Evolutionary conservation across 35 echinoderm and acorn worm genomes (phyloP), one percentile per base, ranked within the genome.

Genomic region (Patiria miniata): DNA sequence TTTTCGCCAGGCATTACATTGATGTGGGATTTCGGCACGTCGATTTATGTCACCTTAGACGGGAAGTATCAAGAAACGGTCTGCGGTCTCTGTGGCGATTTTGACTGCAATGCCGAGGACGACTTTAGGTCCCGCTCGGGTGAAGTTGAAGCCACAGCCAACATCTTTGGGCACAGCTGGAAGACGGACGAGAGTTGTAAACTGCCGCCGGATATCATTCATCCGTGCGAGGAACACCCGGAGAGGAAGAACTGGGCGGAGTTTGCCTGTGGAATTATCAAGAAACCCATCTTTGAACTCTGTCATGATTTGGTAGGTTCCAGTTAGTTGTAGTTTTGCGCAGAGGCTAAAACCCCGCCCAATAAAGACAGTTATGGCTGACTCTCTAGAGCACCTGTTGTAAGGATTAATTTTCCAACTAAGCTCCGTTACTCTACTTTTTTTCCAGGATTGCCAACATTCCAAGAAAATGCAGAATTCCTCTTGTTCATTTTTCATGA

Each of bases 31-130:
- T 22, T 0, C 15, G 86, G 77, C 8, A 92, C 90, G 3, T 69
- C 85, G 16, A 34, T 96, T 77, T 85, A 92, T 73, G 36, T 96
- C 26, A 89, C 76, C 40, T 36, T 96, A 2, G 79, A 88, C 0
- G 80, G 82, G 39, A 28, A 15, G 23, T 89, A 96, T 38, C 26
- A 68, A 38, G 78, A 36, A 8, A 89, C 80, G 76, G 90, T 96
- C 15, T 96, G 94, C 59, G 94, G 94, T 39, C 77, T 96, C 9
- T 96, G 94, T 80, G 94, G 94, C 39, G 86, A 96, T 78, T 96
- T 96, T 82, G 76, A 87, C 19, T 7, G 58, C 58, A 30, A 61
- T 29, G 36, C 37, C 5, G 29, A 51, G 19, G 68, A 87, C 51
- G 85, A 87, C 34, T 87, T 77, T n/a, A 22, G 18, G 51, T 18